Conservation (phyloP, 2,888 invertebrate genomes). For the Tenthredo distinguenda region DNA sequence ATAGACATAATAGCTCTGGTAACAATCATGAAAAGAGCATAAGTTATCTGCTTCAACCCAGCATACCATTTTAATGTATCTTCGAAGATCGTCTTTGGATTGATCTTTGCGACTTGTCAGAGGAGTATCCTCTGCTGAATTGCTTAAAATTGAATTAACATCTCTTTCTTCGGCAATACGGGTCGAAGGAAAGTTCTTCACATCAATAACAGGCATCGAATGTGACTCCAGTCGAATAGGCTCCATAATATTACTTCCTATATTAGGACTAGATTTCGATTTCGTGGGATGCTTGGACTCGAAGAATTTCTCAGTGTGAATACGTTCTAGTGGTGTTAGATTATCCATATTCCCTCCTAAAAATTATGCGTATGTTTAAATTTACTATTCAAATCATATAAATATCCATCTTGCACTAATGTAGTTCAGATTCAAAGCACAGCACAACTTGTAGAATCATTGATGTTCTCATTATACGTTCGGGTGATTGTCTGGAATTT, state of each 20-base stretch:
- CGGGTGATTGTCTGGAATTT: neutral
- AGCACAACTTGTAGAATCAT: neutral
- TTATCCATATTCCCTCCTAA: slow-evolving; percentile 71
- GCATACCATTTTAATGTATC: slow-evolving; percentile 79
- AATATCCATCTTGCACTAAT: neutral
- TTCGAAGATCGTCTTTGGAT: slow-evolving; percentile 77
- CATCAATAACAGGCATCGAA: slow-evolving; percentile 52
- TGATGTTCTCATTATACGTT: too few species aligned
- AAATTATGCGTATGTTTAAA: slow-evolving; percentile 35
- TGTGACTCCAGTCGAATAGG: slow-evolving; percentile 64
- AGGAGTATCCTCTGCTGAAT: slow-evolving; percentile 73
- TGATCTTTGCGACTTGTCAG: slow-evolving; percentile 71
- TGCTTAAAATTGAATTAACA: slow-evolving; percentile 67
- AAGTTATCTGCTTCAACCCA: neutral
- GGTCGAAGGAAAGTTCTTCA: slow-evolving; percentile 28
- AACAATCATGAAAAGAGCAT: neutral
- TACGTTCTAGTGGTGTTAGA: slow-evolving; percentile 66
- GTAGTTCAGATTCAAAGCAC: neutral
- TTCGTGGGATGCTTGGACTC: slow-evolving; percentile 66
- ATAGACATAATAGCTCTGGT: neutral
- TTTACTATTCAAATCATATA: neutral
- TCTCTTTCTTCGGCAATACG: slow-evolving; percentile 65
- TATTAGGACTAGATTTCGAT: slow-evolving; percentile 66
- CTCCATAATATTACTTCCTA: slow-evolving; percentile 65
- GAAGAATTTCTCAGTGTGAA: slow-evolving; percentile 70